A percentile compares a stretch with the other conserved stretches of the same genome.
phyloP scores from a whole-genome alignment of 2,888 invertebrate species.

The Creontiades dilutus region DNA sequence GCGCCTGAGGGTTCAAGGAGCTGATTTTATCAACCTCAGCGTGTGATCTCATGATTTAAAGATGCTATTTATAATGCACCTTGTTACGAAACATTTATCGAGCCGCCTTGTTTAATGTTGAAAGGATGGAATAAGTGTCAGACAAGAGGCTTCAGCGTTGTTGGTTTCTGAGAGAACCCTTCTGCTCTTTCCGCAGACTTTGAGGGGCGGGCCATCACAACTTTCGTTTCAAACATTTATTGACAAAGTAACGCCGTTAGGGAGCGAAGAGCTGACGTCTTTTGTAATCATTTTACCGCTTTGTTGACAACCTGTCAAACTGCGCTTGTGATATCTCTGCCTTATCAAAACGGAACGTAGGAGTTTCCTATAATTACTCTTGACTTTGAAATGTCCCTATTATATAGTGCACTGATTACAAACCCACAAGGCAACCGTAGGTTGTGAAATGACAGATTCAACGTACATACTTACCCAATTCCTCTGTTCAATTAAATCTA shows the following conservation, averaged over 20 bases:
- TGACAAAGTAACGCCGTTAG: conserved; percentile 30
- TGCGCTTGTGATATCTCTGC: background rate
- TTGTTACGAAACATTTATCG: background rate
- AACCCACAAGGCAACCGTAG: too few species aligned
- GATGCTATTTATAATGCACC: background rate
- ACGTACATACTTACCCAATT: too few species aligned
- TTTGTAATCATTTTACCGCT: conserved; percentile 55
- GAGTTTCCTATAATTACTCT: background rate
- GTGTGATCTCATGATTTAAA: conserved; percentile 19
- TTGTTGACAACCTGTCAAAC: conserved; percentile 50
- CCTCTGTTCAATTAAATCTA: too few species aligned
- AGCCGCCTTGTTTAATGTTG: conserved; percentile 46
- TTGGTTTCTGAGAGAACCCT: background rate
- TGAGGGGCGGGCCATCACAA: background rate
- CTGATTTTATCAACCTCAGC: background rate
- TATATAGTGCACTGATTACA: too few species aligned
- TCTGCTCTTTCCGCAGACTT: background rate
- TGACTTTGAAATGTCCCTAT: background rate
- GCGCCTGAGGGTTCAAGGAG: background rate
- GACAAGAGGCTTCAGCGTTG: conserved; percentile 26
- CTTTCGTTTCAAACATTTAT: conserved; percentile 43
- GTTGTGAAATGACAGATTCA: background rate
- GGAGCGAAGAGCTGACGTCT: conserved; percentile 20
- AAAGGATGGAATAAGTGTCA: conserved; percentile 34
- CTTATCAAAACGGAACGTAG: background rate